phyloP scores from a whole-genome alignment of 1,140 invertebrate species.

The Drosophila rufa region DNA sequence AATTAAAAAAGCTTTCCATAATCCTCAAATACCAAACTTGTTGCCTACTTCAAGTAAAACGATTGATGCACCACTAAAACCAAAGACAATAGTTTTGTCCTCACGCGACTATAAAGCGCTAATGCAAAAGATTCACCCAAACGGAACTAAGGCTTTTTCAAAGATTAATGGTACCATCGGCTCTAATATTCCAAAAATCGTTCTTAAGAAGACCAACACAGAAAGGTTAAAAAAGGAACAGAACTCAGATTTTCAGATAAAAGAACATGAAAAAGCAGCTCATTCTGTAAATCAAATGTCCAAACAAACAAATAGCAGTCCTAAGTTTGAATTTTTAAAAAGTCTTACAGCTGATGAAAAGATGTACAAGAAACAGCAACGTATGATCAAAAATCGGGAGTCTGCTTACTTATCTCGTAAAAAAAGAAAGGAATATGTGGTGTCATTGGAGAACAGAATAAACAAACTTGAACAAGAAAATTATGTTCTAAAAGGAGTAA shows the following conservation, averaged over 20 bases:
- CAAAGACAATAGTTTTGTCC: constrained; percentile 86
- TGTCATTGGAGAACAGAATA: constrained; percentile 90
- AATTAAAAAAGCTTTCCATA: not conserved
- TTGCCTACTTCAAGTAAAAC: not conserved
- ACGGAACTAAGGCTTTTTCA: constrained; percentile 53
- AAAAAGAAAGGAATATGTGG: constrained; percentile 96
- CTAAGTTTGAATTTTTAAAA: constrained; percentile 29
- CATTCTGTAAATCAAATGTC: constrained; percentile 3
- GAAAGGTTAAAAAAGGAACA: constrained; percentile 18
- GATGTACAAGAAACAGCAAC: constrained; percentile 92
- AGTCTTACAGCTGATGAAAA: constrained; percentile 85
- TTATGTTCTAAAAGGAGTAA: constrained; percentile 89
- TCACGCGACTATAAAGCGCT: constrained; percentile 86
- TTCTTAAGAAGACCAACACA: constrained; percentile 79
- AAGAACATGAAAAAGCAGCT: not conserved
- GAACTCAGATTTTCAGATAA: not conserved
- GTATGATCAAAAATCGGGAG: constrained; percentile 96
- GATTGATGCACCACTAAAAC: constrained; percentile 25
- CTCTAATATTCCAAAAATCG: constrained; percentile 73
- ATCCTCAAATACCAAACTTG: constrained; percentile 11
- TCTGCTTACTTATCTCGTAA: constrained; percentile 95
- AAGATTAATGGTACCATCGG: constrained; percentile 47
- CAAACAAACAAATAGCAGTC: not conserved
- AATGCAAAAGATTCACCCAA: constrained; percentile 84
- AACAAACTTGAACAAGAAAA: constrained; percentile 91